Percentiles rank a stretch among this genome's conserved stretches.
Evolutionary conservation across 2,113 vertebrate species (phyloP).

Genomic region (Chaetops frenatus): DNA sequence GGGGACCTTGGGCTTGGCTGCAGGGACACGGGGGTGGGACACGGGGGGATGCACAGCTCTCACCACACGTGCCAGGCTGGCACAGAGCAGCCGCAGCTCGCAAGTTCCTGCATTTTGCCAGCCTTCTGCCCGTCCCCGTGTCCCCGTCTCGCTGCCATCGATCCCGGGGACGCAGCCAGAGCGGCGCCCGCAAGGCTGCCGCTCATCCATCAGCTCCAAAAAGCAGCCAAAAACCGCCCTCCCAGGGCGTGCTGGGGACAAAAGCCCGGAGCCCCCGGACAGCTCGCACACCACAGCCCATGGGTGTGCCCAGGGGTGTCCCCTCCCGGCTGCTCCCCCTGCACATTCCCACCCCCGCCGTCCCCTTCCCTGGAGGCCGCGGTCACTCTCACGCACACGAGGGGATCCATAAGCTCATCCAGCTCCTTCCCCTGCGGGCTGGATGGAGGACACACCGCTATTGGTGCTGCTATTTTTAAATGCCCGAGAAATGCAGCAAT

Average conservation of each 20-base stretch:
- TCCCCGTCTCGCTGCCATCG: rapidly evolving
- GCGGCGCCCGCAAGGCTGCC: rapidly evolving
- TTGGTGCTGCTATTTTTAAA: slow-evolving; percentile 21
- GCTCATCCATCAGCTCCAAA: background rate
- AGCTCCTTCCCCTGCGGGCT: background rate
- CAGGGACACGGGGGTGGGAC: background rate
- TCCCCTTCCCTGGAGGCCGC: background rate
- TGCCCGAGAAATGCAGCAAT: background rate
- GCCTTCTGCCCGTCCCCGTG: background rate
- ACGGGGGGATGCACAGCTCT: rapidly evolving
- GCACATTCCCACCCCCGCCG: background rate
- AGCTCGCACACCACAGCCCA: background rate
- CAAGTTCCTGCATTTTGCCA: rapidly evolving
- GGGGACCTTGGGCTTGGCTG: background rate
- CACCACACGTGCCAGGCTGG: rapidly evolving
- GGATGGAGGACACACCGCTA: background rate
- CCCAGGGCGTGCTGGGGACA: rapidly evolving
- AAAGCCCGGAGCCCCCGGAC: rapidly evolving
- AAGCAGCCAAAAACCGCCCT: background rate
- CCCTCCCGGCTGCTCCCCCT: background rate
- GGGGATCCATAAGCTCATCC: slow-evolving; percentile 17
- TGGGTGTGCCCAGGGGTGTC: rapidly evolving
- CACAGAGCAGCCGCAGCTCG: background rate
- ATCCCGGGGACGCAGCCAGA: rapidly evolving
- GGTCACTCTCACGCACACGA: background rate